Percentiles rank a stretch among this genome's conserved stretches.
phyloP scores from a whole-genome alignment of 2,113 vertebrate species.

The Nematolebias whitei region DNA sequence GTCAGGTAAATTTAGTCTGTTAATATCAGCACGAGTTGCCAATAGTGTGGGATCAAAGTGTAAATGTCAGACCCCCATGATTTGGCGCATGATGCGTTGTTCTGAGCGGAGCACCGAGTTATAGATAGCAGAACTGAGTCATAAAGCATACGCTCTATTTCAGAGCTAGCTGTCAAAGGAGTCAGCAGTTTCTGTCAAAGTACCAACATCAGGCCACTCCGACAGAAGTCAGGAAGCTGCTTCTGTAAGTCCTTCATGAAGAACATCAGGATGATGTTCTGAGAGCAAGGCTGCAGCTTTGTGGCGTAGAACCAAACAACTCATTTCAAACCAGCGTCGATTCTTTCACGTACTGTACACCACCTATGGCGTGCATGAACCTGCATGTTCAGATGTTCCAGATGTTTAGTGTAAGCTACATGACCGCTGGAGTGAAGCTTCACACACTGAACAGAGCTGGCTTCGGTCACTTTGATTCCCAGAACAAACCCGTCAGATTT shows the following conservation, averaged over 20 bases:
- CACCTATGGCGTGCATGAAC: constrained; percentile 33
- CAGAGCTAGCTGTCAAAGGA: constrained; percentile 60
- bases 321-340: background rate
- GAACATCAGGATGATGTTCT: background rate
- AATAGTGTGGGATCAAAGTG: constrained; percentile 20
- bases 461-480: constrained; percentile 16
- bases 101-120: constrained; percentile 49
- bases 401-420: constrained; percentile 23
- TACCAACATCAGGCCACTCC: background rate
- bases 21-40: constrained; percentile 39
- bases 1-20: constrained; percentile 61
- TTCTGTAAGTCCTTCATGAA: too few species aligned
- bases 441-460: constrained; percentile 14
- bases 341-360: constrained; percentile 18
- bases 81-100: constrained; percentile 35
- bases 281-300: constrained; percentile 12
- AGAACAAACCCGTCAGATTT: constrained; percentile 20
- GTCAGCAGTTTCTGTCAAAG: constrained; percentile 59
- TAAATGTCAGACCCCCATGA: constrained; percentile 35
- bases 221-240: too few species aligned
- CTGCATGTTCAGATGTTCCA: constrained; percentile 35
- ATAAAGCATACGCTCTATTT: constrained; percentile 57
- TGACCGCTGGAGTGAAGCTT: constrained; percentile 7
- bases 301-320: background rate
- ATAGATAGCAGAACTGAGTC: constrained; percentile 70